Evolutionary conservation across 37 sponge, comb jelly and placozoan genomes (phyloP).

Genomic region (Axinella damicornis): DNA sequence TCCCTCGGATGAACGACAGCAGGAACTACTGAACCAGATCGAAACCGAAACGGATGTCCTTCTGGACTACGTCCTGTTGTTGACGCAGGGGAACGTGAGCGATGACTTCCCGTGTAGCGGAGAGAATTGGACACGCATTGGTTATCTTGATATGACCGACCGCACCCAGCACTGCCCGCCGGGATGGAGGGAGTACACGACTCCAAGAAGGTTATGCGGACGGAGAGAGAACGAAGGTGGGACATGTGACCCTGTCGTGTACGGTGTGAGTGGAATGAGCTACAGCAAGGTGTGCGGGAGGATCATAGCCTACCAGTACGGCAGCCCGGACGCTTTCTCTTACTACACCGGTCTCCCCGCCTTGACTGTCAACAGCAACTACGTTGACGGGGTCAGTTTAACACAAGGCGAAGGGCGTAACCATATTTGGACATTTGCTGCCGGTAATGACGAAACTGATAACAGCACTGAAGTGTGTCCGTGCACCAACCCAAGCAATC

Average conservation of each 20-base stretch:
- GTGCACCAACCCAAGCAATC: not conserved
- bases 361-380: not conserved
- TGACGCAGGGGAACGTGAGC: no score
- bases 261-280: not conserved
- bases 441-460: not conserved
- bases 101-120: no score
- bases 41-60: no score
- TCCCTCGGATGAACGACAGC: no score
- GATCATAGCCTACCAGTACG: conserved; percentile 1
- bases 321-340: not conserved
- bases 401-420: not conserved
- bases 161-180: conserved; percentile 33
- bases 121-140: conserved; percentile 22
- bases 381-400: not conserved
- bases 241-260: not conserved
- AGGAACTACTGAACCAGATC: no score
- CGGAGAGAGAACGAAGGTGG: not conserved
- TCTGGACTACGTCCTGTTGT: no score
- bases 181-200: not conserved
- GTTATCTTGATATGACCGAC: conserved; percentile 40
- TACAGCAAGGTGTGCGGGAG: conserved; percentile 3
- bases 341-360: not conserved
- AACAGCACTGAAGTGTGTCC: not conserved
- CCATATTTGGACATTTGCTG: conserved; percentile 6
- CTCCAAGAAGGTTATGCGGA: not conserved